Evolutionary conservation across 2,888 invertebrate genomes (phyloP), one percentile per base, ranked within the genome.

Genomic region (Cerastoderma edule): DNA sequence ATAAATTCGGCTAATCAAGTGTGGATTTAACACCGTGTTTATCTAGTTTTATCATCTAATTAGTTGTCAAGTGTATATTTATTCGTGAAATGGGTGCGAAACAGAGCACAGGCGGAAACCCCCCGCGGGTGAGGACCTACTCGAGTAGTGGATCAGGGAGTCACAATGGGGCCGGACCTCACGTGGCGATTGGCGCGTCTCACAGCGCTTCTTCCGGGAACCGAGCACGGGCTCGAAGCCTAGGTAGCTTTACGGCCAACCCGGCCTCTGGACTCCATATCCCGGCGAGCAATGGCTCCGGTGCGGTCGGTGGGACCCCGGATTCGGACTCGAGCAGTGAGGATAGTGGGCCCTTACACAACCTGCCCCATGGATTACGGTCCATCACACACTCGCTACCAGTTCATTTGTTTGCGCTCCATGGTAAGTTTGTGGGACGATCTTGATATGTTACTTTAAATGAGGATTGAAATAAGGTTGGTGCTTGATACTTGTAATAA

Each of bases 241-340:
- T 91, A 54, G 91, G 90, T 32, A 89, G 85, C 79, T 91, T 89
- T 82, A 88, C 87, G 28, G 67, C 84, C 30, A 86, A 84, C 67
- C 85, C 85, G 54, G 80, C 87, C 27, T 54, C 85, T 75, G 86
- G 89, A 48, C 76, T 91, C 30, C 84, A 85, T 77, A 91, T 91
- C 75, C 91, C 91, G 16, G 85, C 81, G 64, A 87, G 85, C 53
- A 89, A 89, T 66, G 88, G 86, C 69, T 84, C 86, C 35, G 87
- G 86, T 32, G 84, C 87, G n/a, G 85, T 86, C 39, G 87, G 89
- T 73, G 88, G 88, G 32, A 89, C 85, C 70, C 90, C 91, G 19
- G 90, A 91, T 72, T 91, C 91, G 44, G 91, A 91, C 77, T 88
- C 89, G 28, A 91, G 91, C 72, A 91, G 90, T 4, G 92, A 91